Percentiles rank a stretch among this genome's conserved stretches.
These are phyloP conservation scores for Platygyra sinensis DNA, from an alignment of 64 coral and sea anemone genomes.

Conservation along the genomic window DNA sequence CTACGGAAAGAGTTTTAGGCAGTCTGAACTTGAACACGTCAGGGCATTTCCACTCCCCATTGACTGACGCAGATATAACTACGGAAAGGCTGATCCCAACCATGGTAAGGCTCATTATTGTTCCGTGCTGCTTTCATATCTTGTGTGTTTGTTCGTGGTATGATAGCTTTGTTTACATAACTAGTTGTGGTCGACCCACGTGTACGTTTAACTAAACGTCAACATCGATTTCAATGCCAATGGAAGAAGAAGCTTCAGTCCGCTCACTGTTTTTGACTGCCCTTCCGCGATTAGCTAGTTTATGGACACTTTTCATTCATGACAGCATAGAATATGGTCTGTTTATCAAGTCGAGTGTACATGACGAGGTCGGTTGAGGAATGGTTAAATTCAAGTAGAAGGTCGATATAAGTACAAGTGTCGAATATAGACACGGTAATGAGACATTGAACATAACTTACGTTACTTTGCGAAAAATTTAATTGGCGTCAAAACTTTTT, in stretches of 20 bases:
- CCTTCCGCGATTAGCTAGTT: not conserved
- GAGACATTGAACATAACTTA: not conserved
- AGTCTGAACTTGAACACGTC: not conserved
- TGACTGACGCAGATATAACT: constrained; percentile 66
- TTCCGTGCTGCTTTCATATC: not conserved
- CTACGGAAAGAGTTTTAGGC: constrained; percentile 43
- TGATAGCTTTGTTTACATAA: not conserved
- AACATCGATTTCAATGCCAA: not conserved
- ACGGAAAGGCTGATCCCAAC: constrained; percentile 29
- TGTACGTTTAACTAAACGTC: not conserved
- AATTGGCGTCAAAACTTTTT: not conserved
- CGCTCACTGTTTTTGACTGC: not conserved
- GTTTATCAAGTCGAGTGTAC: not conserved
- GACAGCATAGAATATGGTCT: not conserved
- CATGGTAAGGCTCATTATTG: constrained; percentile 36
- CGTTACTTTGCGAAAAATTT: not conserved
- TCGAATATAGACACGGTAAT: not conserved
- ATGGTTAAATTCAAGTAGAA: not conserved
- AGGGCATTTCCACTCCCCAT: no score
- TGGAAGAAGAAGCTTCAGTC: not conserved
- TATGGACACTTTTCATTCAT: not conserved
- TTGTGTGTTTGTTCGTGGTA: constrained; percentile 22
- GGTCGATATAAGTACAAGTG: not conserved
- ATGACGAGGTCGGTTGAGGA: not conserved
- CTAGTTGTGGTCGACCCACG: not conserved